Conservation (phyloP, 2,113 vertebrate genomes). For the Pseudorasbora parva region DNA sequence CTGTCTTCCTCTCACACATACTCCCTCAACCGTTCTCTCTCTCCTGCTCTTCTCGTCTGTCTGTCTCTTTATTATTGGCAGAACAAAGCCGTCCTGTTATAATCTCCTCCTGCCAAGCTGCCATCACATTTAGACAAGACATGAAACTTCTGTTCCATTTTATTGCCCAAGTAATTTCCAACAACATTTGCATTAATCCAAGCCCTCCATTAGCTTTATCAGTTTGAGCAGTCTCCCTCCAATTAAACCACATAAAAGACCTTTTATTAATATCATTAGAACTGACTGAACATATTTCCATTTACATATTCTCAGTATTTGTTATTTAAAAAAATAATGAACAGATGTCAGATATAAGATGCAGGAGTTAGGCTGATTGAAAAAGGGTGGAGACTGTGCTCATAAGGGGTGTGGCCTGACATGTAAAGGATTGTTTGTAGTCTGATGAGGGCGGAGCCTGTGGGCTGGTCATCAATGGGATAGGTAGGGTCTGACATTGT, state of each 20-base stretch:
- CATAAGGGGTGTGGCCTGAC: neutral
- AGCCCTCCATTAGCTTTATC: constrained; percentile 18
- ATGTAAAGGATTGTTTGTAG: neutral
- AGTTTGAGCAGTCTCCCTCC: neutral
- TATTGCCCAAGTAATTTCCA: constrained; percentile 41
- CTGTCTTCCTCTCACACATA: constrained; percentile 27
- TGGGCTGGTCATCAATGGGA: too few relatives aligned
- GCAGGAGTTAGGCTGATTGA: neutral
- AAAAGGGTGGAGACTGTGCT: neutral
- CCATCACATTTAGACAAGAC: constrained; percentile 48
- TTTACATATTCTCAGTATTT: neutral
- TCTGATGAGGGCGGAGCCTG: neutral
- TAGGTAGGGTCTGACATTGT: neutral
- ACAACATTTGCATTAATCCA: constrained; percentile 35
- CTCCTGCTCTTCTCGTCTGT: neutral
- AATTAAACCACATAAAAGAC: constrained; percentile 18
- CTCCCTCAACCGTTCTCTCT: neutral
- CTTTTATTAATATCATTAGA: neutral
- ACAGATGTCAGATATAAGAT: neutral
- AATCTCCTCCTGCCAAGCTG: constrained; percentile 49
- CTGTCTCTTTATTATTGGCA: constrained; percentile 5
- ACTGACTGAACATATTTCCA: neutral
- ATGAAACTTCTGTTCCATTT: constrained; percentile 47
- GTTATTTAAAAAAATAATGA: neutral
- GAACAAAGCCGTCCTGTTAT: constrained; percentile 48